Evolutionary conservation across 2,888 invertebrate genomes (phyloP).

Genomic region (Agonopterix arenella): DNA sequence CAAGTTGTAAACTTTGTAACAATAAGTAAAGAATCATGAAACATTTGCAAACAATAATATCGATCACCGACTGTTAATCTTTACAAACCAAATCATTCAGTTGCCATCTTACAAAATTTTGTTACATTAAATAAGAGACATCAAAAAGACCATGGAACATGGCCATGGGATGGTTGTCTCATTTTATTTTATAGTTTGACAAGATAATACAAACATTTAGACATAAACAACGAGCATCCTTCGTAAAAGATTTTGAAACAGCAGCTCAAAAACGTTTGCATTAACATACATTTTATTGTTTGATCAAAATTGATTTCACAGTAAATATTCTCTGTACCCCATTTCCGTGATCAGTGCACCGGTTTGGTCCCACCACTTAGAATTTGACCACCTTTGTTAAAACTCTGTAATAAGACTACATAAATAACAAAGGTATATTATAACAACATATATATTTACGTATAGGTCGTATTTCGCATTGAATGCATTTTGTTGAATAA

Average conservation of each 20-base stretch:
- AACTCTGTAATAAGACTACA: conserved; percentile 22
- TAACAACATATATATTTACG: conserved; percentile 36
- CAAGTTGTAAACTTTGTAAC: too few relatives aligned
- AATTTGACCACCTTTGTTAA: conserved; percentile 15
- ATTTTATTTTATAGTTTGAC: too few relatives aligned
- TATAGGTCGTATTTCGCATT: conserved; percentile 61
- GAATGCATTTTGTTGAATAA: conserved; percentile 49
- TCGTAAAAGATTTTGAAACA: conserved; percentile 48
- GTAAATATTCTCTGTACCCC: conserved; percentile 45
- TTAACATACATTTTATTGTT: conserved; percentile 21
- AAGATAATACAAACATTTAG: conserved; percentile 4
- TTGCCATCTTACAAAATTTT: too few relatives aligned
- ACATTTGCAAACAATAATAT: too few relatives aligned
- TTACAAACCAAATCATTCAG: too few relatives aligned
- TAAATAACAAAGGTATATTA: conserved; percentile 32
- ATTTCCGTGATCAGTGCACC: conserved; percentile 53
- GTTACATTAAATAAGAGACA: conserved; percentile 12
- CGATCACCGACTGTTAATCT: too few relatives aligned
- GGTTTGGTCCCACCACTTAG: conserved; percentile 63
- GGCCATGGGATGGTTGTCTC: too few relatives aligned
- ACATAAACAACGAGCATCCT: conserved; percentile 28
- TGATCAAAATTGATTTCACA: conserved; percentile 24
- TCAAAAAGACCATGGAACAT: conserved; percentile 17
- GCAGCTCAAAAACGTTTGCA: conserved; percentile 18
- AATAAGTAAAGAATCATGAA: too few relatives aligned